Evolutionary conservation across 2,113 vertebrate species (phyloP).

Genomic region (Pelecanoides urinatrix): DNA sequence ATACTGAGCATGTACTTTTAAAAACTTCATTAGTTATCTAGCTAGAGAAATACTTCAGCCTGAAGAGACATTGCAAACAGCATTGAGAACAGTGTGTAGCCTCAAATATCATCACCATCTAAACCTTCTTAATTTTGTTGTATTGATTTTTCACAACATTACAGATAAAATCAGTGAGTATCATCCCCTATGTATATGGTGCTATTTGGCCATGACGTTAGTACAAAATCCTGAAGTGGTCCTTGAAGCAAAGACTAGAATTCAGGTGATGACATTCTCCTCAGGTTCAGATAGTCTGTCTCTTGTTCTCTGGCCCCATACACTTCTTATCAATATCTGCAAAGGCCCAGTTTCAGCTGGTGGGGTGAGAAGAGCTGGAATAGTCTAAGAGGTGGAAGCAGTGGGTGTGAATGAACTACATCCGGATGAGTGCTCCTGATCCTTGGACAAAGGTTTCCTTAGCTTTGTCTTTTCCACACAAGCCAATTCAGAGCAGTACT

Average conservation of each 20-base stretch:
- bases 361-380: neutral
- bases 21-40: neutral
- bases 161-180: neutral
- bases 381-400: neutral
- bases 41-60: neutral
- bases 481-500: neutral
- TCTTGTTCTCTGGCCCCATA: neutral
- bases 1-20: neutral
- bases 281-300: neutral
- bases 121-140: neutral
- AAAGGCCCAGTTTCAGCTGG: neutral
- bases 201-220: accelerated
- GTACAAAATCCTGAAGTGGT: neutral
- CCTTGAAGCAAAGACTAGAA: neutral
- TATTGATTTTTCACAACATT: neutral
- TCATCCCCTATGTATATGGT: neutral
- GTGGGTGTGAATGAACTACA: neutral
- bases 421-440: neutral
- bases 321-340: neutral
- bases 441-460: neutral
- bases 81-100: neutral
- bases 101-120: neutral
- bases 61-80: neutral
- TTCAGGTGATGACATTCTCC: neutral
- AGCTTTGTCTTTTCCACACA: neutral